Conservation (phyloP, 1,140 invertebrate species). For the Plectrocnemia conspersa region DNA sequence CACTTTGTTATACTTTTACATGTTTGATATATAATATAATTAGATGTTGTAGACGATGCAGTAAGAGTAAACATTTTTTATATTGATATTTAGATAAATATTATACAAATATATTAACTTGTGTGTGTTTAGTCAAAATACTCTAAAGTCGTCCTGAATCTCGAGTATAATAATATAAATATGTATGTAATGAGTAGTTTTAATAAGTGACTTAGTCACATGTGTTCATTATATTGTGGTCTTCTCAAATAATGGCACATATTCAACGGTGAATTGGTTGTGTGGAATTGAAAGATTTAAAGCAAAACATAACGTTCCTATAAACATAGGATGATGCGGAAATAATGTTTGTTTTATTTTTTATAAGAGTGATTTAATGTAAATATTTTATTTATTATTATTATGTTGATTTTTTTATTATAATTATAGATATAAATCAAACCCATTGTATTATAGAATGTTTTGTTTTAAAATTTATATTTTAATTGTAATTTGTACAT, state of each 20-base stretch:
- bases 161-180: not conserved
- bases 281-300: slow-evolving; percentile 6
- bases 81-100: not conserved
- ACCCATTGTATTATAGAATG: too few species aligned
- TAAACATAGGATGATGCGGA: slow-evolving; percentile 1
- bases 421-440: not conserved
- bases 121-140: not conserved
- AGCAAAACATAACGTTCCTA: not conserved
- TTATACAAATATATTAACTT: not conserved
- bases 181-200: not conserved
- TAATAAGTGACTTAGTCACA: not conserved
- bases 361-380: not conserved
- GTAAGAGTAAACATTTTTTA: not conserved
- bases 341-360: not conserved
- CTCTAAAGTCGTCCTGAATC: not conserved
- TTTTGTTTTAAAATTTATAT: too few species aligned
- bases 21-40: not conserved
- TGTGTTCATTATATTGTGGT: not conserved
- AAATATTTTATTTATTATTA: not conserved
- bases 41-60: not conserved
- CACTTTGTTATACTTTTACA: not conserved
- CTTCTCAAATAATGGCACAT: not conserved
- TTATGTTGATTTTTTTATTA: not conserved
- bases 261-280: slow-evolving; percentile 1
- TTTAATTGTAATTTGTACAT: too few species aligned